These are phyloP conservation scores for Cyprinodon diabolis DNA, from an alignment of 2,797 vertebrate species.

Conservation along the genomic window DNA sequence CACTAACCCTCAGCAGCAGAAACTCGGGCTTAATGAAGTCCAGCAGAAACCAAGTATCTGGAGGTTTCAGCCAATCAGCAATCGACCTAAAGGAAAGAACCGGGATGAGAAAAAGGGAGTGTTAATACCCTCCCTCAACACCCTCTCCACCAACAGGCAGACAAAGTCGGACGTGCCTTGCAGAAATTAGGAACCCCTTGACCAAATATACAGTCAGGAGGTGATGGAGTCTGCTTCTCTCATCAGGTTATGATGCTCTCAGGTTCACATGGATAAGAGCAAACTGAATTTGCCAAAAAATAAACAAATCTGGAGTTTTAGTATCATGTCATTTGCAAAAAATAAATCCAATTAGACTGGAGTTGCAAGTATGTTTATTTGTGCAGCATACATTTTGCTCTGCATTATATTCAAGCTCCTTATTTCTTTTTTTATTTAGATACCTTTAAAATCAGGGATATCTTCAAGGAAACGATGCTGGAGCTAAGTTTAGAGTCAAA, in stretches of 20 bases:
- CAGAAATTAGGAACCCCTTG: conserved; percentile 52
- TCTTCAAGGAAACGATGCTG: not conserved
- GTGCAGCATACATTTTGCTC: not conserved
- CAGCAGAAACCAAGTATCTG: conserved; percentile 97
- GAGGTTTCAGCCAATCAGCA: conserved; percentile 96
- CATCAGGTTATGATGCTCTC: conserved; percentile 48
- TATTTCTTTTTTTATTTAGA: too few relatives aligned
- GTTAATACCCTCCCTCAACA: conserved; percentile 60
- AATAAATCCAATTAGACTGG: not conserved
- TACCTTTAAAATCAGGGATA: not conserved
- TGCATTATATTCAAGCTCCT: not conserved
- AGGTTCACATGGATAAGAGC: conserved; percentile 15
- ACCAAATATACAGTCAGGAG: conserved; percentile 38
- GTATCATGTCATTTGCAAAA: not conserved
- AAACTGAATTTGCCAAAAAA: not conserved
- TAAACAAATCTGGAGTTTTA: not conserved
- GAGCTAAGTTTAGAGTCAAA: not conserved
- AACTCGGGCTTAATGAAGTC: conserved; percentile 99
- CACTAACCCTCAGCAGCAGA: conserved; percentile 91
- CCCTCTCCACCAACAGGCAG: conserved; percentile 35
- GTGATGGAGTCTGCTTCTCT: conserved; percentile 20
- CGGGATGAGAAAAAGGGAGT: conserved; percentile 56
- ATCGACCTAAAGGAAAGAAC: conserved; percentile 86
- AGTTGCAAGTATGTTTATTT: not conserved
- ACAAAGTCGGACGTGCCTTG: conserved; percentile 14